Base-by-base conservation (phyloP, 2,113 vertebrate species). In the Eolophus roseicapilla region DNA sequence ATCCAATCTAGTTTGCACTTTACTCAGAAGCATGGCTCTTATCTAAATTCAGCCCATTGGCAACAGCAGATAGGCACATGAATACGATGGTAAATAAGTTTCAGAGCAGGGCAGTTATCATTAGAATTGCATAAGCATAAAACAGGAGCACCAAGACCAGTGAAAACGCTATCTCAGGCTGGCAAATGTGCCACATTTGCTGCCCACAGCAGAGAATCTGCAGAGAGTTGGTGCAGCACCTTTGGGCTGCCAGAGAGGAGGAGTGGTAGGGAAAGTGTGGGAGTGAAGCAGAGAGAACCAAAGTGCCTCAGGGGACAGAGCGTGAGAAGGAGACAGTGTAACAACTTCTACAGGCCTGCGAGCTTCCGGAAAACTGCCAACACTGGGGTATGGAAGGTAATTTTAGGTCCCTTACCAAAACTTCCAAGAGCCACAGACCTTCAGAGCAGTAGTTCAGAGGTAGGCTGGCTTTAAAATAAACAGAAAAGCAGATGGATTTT, bases 171-270 rank as follows among this genome's bases (percentile, higher is more conserved):
- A 0, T 70, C 88, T 92, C 53, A 50, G 81, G 31, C 88, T 96
- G 96, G 70, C 91, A 94, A 91, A 91, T 91, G 88, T 91, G 76
- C 91, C 80, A 49, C 2, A 1, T 15, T 46, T 89, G 39, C 92
- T 96, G 92, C 92, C 95, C 86, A 93, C 92, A 93, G 88, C 90
- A 86, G 62, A 80, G 68, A 81, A 44, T 47, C 88, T 47, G 20
- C 14, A 8, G 82, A 68, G 80, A 79, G 88, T 16, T 87, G 88
- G 83, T 91, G 93, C 91, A 82, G 83, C 85, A 82, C 95, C 93
- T 82, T 94, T 59, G 92, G 74, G 88, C 81, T 91, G 77, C 74
- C 70, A 25, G 84, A 17, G 83, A 92, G 69, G 65, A 92, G 85
- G 74, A 84, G 59, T 82, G 62, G 83, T 46, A 67, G 68, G 78